Conservation (phyloP, 1,140 invertebrate genomes). For the Drosophila azteca region DNA sequence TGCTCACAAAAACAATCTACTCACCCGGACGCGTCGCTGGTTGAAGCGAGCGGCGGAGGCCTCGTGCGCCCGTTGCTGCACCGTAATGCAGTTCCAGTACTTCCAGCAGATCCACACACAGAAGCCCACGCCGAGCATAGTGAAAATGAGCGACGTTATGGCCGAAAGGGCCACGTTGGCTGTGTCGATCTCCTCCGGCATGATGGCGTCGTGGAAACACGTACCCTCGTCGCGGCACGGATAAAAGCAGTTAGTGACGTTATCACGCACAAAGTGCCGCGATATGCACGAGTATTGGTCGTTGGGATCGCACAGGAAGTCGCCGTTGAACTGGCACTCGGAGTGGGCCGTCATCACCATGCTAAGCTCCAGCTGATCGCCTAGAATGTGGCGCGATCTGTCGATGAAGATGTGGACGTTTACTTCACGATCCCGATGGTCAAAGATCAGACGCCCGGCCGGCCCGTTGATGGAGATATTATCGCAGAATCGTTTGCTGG, state of each 20-base stretch:
- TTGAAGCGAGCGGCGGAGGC: slow-evolving; percentile 70
- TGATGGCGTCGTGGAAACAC: slow-evolving; percentile 70
- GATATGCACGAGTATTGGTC: slow-evolving; percentile 78
- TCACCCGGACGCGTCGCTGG: slow-evolving; percentile 60
- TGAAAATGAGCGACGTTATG: slow-evolving; percentile 81
- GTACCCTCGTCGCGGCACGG: slow-evolving; percentile 77
- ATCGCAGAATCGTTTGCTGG: slow-evolving; percentile 69
- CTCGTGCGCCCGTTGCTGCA: slow-evolving; percentile 77
- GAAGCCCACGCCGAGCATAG: slow-evolving; percentile 81
- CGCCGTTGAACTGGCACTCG: slow-evolving; percentile 67
- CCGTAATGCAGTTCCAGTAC: slow-evolving; percentile 81
- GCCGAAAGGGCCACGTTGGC: slow-evolving; percentile 78
- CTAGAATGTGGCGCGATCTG: slow-evolving; percentile 56
- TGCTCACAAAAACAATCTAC: background rate
- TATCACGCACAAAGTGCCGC: slow-evolving; percentile 75
- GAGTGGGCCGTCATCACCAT: slow-evolving; percentile 78
- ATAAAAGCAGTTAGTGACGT: slow-evolving; percentile 77
- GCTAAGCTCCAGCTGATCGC: slow-evolving; percentile 69
- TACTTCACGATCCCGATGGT: slow-evolving; percentile 71
- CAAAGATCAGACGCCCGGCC: slow-evolving; percentile 63
- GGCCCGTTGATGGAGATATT: slow-evolving; percentile 73
- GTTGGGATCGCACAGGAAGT: slow-evolving; percentile 74
- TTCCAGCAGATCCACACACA: slow-evolving; percentile 83
- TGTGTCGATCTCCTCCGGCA: slow-evolving; percentile 63
- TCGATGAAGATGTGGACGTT: slow-evolving; percentile 74